Conservation (phyloP, 2,113 vertebrate species). For the Strix uralensis region DNA sequence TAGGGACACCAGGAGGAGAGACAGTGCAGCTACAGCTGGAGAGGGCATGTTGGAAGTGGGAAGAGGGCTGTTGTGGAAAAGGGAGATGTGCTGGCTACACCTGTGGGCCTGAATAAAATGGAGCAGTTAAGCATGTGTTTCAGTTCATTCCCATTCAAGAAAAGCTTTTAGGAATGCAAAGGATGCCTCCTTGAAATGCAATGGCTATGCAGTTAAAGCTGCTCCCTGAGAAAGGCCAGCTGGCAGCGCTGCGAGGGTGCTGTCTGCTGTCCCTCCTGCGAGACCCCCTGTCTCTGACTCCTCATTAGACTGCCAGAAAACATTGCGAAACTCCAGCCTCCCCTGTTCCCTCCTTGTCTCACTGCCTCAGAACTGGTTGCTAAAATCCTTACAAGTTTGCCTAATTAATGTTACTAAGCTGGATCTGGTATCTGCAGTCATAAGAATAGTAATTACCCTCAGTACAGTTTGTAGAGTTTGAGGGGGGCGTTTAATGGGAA, state of each 20-base stretch:
- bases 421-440: background rate
- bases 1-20: too few relatives aligned
- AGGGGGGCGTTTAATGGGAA: background rate
- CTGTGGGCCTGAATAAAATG: background rate
- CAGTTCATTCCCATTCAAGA: background rate
- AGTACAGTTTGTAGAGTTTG: background rate
- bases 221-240: background rate
- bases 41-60: background rate
- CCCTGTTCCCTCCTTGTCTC: background rate
- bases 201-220: background rate
- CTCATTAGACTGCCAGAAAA: background rate
- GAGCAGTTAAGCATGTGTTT: background rate
- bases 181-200: background rate
- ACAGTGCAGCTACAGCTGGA: background rate
- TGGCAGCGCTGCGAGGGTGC: fast-evolving
- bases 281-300: background rate
- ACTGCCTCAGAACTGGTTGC: background rate
- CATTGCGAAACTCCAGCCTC: fast-evolving
- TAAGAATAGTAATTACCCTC: background rate
- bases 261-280: background rate
- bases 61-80: background rate
- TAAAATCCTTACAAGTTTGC: background rate
- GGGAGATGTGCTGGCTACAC: background rate
- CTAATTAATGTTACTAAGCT: background rate
- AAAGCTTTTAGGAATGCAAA: background rate